Percentiles rank a stretch among this genome's conserved stretches.
Conservation (phyloP, 1,140 invertebrate genomes). For the Drosophila navojoa region DNA sequence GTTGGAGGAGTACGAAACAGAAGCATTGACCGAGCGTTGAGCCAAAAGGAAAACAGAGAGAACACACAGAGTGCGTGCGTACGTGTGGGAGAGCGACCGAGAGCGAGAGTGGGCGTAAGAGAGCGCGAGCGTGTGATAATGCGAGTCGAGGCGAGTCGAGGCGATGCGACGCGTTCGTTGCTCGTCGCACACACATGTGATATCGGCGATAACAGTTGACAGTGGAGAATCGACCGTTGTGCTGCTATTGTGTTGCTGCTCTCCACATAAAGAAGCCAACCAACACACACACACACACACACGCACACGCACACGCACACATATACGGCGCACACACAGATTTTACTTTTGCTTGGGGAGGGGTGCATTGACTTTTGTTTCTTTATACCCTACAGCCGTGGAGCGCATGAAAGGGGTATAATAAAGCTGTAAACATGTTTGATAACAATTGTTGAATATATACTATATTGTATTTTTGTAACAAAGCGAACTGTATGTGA, state of each 20-base stretch:
- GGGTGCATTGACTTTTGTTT: slow-evolving; percentile 62
- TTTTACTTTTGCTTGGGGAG: slow-evolving; percentile 48
- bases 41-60: slow-evolving; percentile 48
- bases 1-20: slow-evolving; percentile 57
- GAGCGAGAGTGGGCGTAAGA: slow-evolving; percentile 13
- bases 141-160: slow-evolving; percentile 37
- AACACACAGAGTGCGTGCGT: slow-evolving; percentile 18
- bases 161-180: background rate
- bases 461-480: background rate
- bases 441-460: background rate
- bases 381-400: slow-evolving; percentile 19
- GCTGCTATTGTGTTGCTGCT: slow-evolving; percentile 10
- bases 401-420: slow-evolving; percentile 1
- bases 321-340: slow-evolving; percentile 39
- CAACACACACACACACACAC: background rate
- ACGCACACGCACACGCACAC: background rate
- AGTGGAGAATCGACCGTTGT: slow-evolving; percentile 40
- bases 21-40: slow-evolving; percentile 75
- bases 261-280: slow-evolving; percentile 23
- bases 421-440: slow-evolving; percentile 3
- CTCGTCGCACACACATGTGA: slow-evolving; percentile 51
- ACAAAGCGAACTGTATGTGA: background rate
- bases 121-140: slow-evolving; percentile 58
- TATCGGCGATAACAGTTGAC: slow-evolving; percentile 72
- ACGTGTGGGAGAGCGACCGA: background rate